Evolutionary conservation across 2,888 invertebrate species (phyloP).

Genomic region (Nyleta sp.): DNA sequence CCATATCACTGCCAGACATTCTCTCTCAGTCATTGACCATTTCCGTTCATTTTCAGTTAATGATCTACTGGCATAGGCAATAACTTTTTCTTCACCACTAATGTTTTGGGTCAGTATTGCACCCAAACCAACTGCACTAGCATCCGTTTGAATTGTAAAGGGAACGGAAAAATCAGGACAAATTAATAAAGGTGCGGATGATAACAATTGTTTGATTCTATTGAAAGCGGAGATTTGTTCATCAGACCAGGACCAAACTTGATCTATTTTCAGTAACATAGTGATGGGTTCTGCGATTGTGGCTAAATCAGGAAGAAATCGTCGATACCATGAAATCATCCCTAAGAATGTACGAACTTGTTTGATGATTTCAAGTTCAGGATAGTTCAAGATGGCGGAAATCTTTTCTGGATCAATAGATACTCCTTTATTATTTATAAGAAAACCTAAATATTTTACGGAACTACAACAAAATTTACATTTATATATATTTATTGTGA

Average conservation of each 20-base stretch:
- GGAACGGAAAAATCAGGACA: conserved; percentile 34
- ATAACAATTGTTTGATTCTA: not conserved
- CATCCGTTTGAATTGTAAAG: conserved; percentile 42
- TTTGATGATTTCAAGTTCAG: conserved; percentile 39
- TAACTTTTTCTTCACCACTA: conserved; percentile 23
- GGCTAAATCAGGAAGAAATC: not conserved
- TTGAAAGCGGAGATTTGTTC: conserved; percentile 12
- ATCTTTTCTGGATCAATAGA: not conserved
- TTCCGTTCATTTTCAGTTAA: conserved; percentile 34
- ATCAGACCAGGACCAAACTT: conserved; percentile 21
- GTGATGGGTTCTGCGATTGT: not conserved
- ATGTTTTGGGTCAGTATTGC: conserved; percentile 40
- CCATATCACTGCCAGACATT: conserved; percentile 54
- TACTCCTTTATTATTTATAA: not conserved
- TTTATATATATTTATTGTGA: conserved; percentile 1
- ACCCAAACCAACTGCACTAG: conserved; percentile 41
- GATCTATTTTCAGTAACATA: conserved; percentile 11
- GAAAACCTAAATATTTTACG: conserved; percentile 4
- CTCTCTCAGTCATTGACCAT: conserved; percentile 42
- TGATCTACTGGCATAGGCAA: conserved; percentile 40
- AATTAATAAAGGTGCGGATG: not conserved
- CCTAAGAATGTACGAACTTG: not conserved
- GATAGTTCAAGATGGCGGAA: not conserved
- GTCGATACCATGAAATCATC: conserved; percentile 12
- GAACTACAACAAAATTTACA: conserved; percentile 4